These are phyloP conservation scores for Drosophila kikkawai DNA, from an alignment of 1,140 invertebrate species.

Conservation along the genomic window DNA sequence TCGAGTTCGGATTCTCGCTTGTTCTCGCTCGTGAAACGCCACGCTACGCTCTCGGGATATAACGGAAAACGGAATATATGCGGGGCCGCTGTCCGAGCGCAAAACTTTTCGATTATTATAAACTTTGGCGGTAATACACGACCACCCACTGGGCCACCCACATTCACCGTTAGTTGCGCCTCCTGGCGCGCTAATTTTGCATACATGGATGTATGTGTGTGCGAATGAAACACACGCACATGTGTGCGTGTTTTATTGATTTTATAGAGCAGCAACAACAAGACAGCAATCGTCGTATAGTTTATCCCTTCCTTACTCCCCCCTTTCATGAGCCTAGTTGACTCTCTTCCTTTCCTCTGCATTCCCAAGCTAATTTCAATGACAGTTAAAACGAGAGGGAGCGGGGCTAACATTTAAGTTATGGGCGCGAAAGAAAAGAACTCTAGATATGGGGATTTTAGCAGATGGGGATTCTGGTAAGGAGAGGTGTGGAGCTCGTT, in stretches of 20 bases:
- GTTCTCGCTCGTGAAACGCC: conserved; percentile 31
- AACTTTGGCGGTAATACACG: conserved; percentile 48
- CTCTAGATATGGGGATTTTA: background rate
- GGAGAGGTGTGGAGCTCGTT: background rate
- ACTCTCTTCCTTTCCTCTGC: conserved; percentile 14
- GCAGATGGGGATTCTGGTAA: background rate
- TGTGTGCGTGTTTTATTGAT: conserved; percentile 71
- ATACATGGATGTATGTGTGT: conserved; percentile 17
- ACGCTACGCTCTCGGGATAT: conserved; percentile 37
- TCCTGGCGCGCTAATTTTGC: conserved; percentile 53
- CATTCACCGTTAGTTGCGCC: conserved; percentile 41
- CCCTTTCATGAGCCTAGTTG: background rate
- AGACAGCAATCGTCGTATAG: conserved; percentile 52
- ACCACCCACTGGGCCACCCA: conserved; percentile 32
- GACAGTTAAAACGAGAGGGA: conserved; percentile 18
- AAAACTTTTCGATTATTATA: conserved; percentile 43
- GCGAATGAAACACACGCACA: conserved; percentile 40
- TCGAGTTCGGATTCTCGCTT: conserved; percentile 32
- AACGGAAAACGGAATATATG: conserved; percentile 30
- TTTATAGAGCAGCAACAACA: conserved; percentile 63
- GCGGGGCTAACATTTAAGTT: conserved; percentile 3
- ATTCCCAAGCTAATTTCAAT: conserved; percentile 41
- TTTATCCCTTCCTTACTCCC: conserved; percentile 8
- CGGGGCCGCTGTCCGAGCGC: conserved; percentile 56
- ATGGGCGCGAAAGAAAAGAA: background rate